These are phyloP conservation scores for Zaprionus inermis DNA, from an alignment of 1,140 invertebrate species.

Conservation along the genomic window DNA sequence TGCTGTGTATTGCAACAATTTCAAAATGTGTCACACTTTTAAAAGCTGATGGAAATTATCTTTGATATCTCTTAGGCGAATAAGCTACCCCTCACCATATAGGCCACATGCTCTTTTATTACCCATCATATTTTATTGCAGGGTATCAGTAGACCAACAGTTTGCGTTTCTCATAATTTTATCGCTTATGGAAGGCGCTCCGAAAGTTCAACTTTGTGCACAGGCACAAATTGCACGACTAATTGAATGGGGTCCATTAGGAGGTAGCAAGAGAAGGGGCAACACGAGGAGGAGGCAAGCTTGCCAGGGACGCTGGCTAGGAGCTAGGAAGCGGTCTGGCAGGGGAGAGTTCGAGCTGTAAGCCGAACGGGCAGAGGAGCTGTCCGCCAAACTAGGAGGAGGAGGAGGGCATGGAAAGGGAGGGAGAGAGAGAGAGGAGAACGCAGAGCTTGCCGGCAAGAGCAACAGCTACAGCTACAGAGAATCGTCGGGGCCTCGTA, in stretches of 20 bases:
- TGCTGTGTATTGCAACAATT: too few relatives aligned
- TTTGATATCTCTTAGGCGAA: not conserved
- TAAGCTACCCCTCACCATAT: not conserved
- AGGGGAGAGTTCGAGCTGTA: not conserved
- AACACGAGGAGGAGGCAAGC: not conserved
- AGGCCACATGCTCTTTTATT: not conserved
- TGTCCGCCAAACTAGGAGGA: not conserved
- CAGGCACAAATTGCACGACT: slow-evolving; percentile 15
- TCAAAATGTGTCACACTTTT: too few relatives aligned
- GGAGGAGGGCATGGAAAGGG: not conserved
- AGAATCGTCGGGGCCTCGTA: slow-evolving; percentile 5
- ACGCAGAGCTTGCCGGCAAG: not conserved
- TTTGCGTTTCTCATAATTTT: not conserved
- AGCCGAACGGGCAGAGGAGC: too few relatives aligned
- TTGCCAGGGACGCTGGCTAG: too few relatives aligned
- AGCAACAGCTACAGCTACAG: not conserved
- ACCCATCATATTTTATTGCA: not conserved
- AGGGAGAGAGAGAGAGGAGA: not conserved
- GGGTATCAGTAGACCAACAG: slow-evolving; percentile 1
- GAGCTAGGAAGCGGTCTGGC: too few relatives aligned
- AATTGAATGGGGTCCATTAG: slow-evolving; percentile 28
- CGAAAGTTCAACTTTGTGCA: slow-evolving; percentile 12
- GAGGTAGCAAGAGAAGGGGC: not conserved
- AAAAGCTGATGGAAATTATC: not conserved
- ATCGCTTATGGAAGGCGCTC: slow-evolving; percentile 9